Evolutionary conservation across 1,140 invertebrate species (phyloP).

Genomic region (Stegodyphus mimosarum): DNA sequence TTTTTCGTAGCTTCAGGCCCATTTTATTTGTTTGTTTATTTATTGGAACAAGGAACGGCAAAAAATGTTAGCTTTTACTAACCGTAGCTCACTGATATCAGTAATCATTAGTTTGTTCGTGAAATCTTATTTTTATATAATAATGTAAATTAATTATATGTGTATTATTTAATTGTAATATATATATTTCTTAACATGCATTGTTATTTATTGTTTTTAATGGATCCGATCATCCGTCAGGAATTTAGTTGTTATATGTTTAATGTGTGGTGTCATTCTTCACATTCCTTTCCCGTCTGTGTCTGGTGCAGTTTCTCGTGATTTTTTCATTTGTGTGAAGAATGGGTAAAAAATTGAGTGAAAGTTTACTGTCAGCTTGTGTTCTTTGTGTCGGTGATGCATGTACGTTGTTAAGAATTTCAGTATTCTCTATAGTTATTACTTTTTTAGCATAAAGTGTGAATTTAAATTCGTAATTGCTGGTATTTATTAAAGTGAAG

Average conservation of each 20-base stretch:
- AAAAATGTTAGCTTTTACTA: constrained; percentile 56
- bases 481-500: constrained; percentile 46
- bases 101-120: constrained; percentile 47
- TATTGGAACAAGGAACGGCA: background rate
- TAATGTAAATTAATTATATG: too few species aligned
- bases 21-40: too few species aligned
- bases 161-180: too few species aligned
- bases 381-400: too few species aligned
- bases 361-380: background rate
- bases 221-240: too few species aligned
- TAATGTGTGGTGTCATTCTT: constrained; percentile 54
- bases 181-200: too few species aligned
- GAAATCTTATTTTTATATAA: background rate
- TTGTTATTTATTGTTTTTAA: too few species aligned
- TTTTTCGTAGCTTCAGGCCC: too few species aligned
- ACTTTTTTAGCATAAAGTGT: too few species aligned
- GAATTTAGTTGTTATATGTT: constrained; percentile 10
- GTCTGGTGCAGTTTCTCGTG: constrained; percentile 23
- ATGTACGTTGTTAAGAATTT: too few species aligned
- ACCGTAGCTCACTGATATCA: constrained; percentile 48
- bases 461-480: background rate
- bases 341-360: constrained; percentile 7
- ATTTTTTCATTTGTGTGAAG: constrained; percentile 38
- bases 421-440: too few species aligned
- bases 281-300: constrained; percentile 58